Percentiles rank a stretch among this genome's conserved stretches.
These are phyloP conservation scores for Clistopyga incitator DNA, from an alignment of 2,888 invertebrate species.

Conservation along the genomic window DNA sequence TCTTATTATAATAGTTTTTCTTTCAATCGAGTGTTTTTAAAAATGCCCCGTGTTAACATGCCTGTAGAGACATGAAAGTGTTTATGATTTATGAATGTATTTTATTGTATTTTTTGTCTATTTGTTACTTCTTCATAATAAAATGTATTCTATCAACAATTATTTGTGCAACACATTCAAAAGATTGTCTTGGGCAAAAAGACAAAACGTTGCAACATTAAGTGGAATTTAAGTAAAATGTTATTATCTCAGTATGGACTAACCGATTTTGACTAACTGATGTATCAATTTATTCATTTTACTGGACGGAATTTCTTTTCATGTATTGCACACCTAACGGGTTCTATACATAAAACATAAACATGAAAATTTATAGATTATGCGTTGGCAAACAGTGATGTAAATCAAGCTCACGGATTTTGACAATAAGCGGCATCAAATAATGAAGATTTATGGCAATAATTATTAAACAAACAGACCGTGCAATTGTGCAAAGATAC, in stretches of 20 bases:
- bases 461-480: constrained; percentile 53
- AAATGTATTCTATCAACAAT: no score
- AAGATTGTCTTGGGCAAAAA: no score
- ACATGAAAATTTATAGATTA: neutral
- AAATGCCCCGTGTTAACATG: no score
- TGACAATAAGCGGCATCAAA: constrained; percentile 37
- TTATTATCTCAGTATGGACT: neutral
- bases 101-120: no score
- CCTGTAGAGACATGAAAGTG: no score
- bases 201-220: no score
- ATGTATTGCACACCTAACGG: neutral
- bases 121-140: no score
- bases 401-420: neutral
- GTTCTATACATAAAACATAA: no score
- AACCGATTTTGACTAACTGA: neutral
- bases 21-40: no score
- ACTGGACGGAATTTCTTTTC: neutral
- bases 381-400: neutral
- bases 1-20: no score
- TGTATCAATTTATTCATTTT: neutral
- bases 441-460: constrained; percentile 49
- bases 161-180: no score
- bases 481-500: constrained; percentile 1
- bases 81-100: no score
- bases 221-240: neutral